Percentiles rank a stretch among this genome's conserved stretches.
Conservation (phyloP, 2,888 invertebrate species). For the Thysanoteuthis rhombus region DNA sequence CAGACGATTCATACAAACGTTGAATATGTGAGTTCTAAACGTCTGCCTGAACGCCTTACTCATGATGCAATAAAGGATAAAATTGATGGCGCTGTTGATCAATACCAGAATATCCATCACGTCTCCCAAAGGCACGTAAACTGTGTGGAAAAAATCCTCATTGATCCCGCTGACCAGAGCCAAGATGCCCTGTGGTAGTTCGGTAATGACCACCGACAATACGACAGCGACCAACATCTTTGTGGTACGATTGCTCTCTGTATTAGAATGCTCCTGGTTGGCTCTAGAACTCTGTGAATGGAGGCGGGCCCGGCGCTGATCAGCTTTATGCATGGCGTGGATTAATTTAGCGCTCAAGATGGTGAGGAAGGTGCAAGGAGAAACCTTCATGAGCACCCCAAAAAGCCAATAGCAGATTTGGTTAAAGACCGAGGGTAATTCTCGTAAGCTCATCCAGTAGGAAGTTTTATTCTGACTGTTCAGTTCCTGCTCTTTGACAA, state of each 20-base stretch:
- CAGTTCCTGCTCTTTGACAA: conserved; percentile 40
- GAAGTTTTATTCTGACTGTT: conserved; percentile 24
- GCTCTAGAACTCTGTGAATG: conserved; percentile 59
- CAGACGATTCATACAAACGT: conserved; percentile 39
- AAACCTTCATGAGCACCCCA: conserved; percentile 89
- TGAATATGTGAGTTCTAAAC: conserved; percentile 63
- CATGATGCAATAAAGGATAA: conserved; percentile 93
- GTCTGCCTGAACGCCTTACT: conserved; percentile 85
- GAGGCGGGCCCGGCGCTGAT: conserved; percentile 54
- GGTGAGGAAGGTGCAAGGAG: conserved; percentile 87
- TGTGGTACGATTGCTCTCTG: conserved; percentile 79
- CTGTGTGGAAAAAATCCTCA: conserved; percentile 71
- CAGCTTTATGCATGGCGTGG: conserved; percentile 62
- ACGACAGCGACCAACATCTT: conserved; percentile 88
- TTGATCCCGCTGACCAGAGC: conserved; percentile 75
- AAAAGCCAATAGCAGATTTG: conserved; percentile 82
- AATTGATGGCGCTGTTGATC: conserved; percentile 91
- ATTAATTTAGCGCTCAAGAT: conserved; percentile 70
- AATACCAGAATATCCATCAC: conserved; percentile 91
- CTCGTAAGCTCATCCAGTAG: conserved; percentile 56
- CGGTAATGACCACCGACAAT: conserved; percentile 86
- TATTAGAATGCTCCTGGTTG: conserved; percentile 57
- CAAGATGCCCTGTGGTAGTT: conserved; percentile 82
- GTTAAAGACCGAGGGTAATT: conserved; percentile 43
- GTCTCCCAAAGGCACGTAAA: conserved; percentile 76